A percentile compares a stretch with the other conserved stretches of the same genome.
Evolutionary conservation across 2,113 vertebrate species (phyloP).

Genomic region (Chaetura pelagica): DNA sequence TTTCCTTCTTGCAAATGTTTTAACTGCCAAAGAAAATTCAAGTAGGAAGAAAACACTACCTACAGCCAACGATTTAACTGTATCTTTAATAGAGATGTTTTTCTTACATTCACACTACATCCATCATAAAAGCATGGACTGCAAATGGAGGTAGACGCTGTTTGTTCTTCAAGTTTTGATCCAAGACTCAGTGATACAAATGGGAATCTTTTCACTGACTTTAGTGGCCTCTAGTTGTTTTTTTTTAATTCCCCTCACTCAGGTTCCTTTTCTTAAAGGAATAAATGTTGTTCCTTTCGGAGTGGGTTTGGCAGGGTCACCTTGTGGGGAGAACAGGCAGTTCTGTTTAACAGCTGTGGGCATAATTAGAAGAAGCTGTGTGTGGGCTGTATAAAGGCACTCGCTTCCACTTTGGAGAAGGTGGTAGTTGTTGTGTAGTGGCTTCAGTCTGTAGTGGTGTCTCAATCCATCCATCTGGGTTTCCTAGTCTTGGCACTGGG

Average conservation of each 20-base stretch:
- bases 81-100: too few relatives aligned
- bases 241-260: too few relatives aligned
- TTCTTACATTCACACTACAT: neutral
- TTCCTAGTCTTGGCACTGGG: neutral
- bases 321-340: neutral
- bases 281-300: neutral
- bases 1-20: neutral
- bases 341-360: neutral
- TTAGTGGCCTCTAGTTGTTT: neutral
- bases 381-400: neutral
- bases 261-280: neutral
- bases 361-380: neutral
- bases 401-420: neutral
- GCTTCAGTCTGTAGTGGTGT: neutral
- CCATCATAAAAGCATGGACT: neutral
- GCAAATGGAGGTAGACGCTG: neutral
- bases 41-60: neutral
- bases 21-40: neutral
- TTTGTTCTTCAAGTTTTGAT: neutral
- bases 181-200: neutral
- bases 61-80: too few relatives aligned
- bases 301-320: constrained; percentile 5
- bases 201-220: neutral
- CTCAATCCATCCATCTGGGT: neutral
- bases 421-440: neutral